Conservation (phyloP, 1,140 invertebrate species). For the Caenorhabditis tropicalis region DNA sequence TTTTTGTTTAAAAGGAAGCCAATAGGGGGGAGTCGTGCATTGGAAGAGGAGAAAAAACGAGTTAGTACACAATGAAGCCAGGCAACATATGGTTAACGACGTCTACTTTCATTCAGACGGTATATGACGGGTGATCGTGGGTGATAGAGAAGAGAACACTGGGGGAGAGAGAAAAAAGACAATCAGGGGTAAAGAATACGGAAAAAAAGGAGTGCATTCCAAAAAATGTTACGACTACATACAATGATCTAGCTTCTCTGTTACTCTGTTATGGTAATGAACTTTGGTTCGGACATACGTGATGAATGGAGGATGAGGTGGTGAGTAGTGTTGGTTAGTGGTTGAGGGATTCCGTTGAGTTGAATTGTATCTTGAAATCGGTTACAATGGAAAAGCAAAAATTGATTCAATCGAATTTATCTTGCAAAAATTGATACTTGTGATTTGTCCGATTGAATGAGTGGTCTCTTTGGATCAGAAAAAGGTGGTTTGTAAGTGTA, state of each 20-base stretch:
- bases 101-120: background rate
- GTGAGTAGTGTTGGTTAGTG: conserved; percentile 42
- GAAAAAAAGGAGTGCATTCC: conserved; percentile 15
- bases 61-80: background rate
- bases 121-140: conserved; percentile 1
- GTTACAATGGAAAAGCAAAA: conserved; percentile 42
- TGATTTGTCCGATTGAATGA: conserved; percentile 23
- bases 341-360: conserved; percentile 49
- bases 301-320: background rate
- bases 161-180: background rate
- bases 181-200: too few relatives aligned
- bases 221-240: conserved; percentile 42
- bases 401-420: background rate
- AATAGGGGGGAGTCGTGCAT: background rate
- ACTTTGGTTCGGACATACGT: conserved; percentile 32
- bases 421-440: conserved; percentile 14
- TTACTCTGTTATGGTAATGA: conserved; percentile 1
- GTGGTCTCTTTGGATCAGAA: background rate
- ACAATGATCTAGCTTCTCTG: background rate
- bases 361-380: conserved; percentile 48
- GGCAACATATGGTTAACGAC: background rate
- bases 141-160: background rate
- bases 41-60: background rate
- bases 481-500: background rate
- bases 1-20: too few relatives aligned